Base-by-base conservation (phyloP, 1,140 invertebrate species). In the Theocolax elegans region DNA sequence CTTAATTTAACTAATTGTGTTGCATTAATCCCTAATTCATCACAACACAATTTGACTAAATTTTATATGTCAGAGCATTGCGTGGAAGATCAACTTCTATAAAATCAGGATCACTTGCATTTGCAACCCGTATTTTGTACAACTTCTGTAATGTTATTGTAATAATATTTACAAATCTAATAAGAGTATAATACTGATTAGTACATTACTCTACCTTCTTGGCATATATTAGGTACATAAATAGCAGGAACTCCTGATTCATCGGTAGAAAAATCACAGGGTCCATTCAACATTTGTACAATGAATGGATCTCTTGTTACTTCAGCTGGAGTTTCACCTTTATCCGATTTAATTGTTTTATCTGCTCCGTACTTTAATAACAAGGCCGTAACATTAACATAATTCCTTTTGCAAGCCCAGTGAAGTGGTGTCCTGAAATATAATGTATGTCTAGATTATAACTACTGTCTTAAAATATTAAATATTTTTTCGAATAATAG, bases 341-440 rank as follows among this genome's bases (percentile, higher is more conserved):
- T 88, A 19, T 85, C 83, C 29, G 89, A 89, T 64, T 81, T 75
- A n/a, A 89, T 60, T 49, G 79, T 85, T 62, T 83, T 83, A 76
- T 92, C 88, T 31, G 91, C 92, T 51, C 91, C 91, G 79, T 88
- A 81, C 70, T 84, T 81, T 59, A 92, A 70, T 27, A 92, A 80
- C 23, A 89, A 79, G 13, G 80, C 77, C 2, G 88, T 89, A 42
- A 91, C 83, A 67, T 88, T 80, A 23, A 84, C 74, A 74, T 89
- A 88, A 48, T 89, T 89, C 71, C 90, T 79, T 80, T 91, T 91
- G 46, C 88, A 88, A 35, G 90, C 91, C 91, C 91, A 92, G 75
- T 92, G 91, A 42, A 93, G 79, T 38, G 91, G 87, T 71, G 90
- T 90, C 89, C 90, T 91, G 76, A n/a, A n/a, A n/a, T n/a, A n/a